These are phyloP conservation scores for Adelosebastes latens DNA, from an alignment of 2,797 vertebrate genomes.

Conservation along the genomic window DNA sequence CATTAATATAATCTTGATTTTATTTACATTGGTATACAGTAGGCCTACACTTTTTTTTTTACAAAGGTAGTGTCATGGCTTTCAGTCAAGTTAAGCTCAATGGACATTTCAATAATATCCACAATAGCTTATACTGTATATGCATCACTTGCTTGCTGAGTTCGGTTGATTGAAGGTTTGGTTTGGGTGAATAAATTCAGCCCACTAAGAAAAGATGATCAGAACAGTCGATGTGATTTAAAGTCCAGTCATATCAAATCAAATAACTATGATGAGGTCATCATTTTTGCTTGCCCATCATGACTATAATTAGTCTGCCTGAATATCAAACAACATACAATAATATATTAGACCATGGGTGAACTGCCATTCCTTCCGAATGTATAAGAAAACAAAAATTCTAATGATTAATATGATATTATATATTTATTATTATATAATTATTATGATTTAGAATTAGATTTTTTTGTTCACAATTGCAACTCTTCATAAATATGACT, in stretches of 20 bases:
- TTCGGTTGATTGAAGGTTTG: background rate
- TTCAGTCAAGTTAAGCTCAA: too few relatives aligned
- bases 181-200: background rate
- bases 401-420: too few relatives aligned
- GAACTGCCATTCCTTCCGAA: background rate
- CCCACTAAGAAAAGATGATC: too few relatives aligned
- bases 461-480: too few relatives aligned
- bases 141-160: background rate
- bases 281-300: background rate
- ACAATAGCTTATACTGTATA: background rate
- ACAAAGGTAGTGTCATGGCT: too few relatives aligned
- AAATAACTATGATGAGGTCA: background rate
- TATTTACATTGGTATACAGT: too few relatives aligned
- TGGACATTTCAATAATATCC: background rate
- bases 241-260: background rate
- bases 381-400: too few relatives aligned
- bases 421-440: too few relatives aligned
- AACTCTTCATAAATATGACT: background rate
- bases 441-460: background rate
- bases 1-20: background rate
- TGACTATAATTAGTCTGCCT: background rate
- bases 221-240: background rate
- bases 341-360: background rate
- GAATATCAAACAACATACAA: background rate
- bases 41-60: too few relatives aligned